These are phyloP conservation scores for Sula dactylatra DNA, from an alignment of 2,113 vertebrate species.

Conservation along the genomic window DNA sequence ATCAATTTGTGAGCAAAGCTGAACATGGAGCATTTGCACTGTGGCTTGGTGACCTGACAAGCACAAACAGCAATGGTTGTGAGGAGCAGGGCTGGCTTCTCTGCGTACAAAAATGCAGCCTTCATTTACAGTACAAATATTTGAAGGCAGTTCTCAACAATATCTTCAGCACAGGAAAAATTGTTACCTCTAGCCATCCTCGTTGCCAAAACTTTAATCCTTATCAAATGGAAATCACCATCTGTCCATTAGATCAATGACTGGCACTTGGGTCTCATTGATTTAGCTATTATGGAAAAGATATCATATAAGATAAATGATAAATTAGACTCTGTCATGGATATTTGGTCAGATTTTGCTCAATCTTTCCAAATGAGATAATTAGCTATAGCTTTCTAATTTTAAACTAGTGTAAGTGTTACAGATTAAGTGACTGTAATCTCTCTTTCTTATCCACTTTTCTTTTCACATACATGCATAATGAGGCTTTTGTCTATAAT, in stretches of 20 bases:
- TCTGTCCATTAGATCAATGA: conserved; percentile 52
- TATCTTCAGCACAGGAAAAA: conserved; percentile 40
- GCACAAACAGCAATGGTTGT: conserved; percentile 1
- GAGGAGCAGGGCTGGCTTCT: background rate
- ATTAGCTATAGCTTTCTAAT: conserved; percentile 66
- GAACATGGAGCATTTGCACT: background rate
- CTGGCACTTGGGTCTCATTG: conserved; percentile 41
- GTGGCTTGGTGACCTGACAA: conserved; percentile 11
- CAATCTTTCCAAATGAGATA: conserved; percentile 65
- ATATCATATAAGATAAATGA: conserved; percentile 57
- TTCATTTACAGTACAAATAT: conserved; percentile 49
- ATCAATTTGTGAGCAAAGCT: background rate
- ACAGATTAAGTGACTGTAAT: conserved; percentile 61
- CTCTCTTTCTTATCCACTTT: conserved; percentile 52
- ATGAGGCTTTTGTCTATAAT: conserved; percentile 45
- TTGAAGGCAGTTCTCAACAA: conserved; percentile 44
- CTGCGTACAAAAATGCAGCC: background rate
- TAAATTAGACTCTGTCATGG: conserved; percentile 64
- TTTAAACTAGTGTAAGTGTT: conserved; percentile 60
- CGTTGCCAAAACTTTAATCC: conserved; percentile 40
- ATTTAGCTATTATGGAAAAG: conserved; percentile 51
- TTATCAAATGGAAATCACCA: conserved; percentile 63
- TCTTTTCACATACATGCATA: conserved; percentile 28
- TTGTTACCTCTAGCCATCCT: conserved; percentile 23
- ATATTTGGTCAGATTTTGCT: conserved; percentile 65